Evolutionary conservation across 1,140 invertebrate species (phyloP).

Genomic region (Theocolax elegans): DNA sequence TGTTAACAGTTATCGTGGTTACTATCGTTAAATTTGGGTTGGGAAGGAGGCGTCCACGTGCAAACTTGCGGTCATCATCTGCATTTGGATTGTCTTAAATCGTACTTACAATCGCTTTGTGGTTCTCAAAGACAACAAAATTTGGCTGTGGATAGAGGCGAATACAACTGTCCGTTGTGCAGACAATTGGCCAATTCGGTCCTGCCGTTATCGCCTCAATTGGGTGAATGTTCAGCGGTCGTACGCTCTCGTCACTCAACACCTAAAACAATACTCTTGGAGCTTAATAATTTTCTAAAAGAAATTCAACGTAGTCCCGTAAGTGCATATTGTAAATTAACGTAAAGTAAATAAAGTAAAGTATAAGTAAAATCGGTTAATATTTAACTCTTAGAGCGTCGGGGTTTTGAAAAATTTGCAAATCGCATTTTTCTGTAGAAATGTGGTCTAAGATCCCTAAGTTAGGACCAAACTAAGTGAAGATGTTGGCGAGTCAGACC

Average conservation of each 20-base stretch:
- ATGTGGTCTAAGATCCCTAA: too few relatives aligned
- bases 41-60: slow-evolving; percentile 94
- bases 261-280: slow-evolving; percentile 69
- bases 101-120: slow-evolving; percentile 86
- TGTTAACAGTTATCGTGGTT: slow-evolving; percentile 73
- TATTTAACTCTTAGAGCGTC: too few relatives aligned
- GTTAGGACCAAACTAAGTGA: too few relatives aligned
- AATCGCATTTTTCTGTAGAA: too few relatives aligned
- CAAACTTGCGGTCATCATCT: slow-evolving; percentile 96
- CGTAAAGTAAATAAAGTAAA: too few relatives aligned
- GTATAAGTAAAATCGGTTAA: too few relatives aligned
- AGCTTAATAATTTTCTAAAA: slow-evolving; percentile 74
- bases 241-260: slow-evolving; percentile 71
- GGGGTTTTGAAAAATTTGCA: too few relatives aligned
- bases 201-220: slow-evolving; percentile 85
- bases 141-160: slow-evolving; percentile 82
- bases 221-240: slow-evolving; percentile 75
- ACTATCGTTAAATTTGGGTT: slow-evolving; percentile 86
- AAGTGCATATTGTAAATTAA: too few relatives aligned
- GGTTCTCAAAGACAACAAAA: slow-evolving; percentile 79
- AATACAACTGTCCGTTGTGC: slow-evolving; percentile 94
- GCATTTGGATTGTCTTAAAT: slow-evolving; percentile 91
- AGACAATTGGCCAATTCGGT: slow-evolving; percentile 93
- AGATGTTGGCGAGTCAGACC: too few relatives aligned
- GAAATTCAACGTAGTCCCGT: slow-evolving; percentile 76